Base-by-base conservation (phyloP, 2,888 invertebrate species). In the Cerastis leucographa region DNA sequence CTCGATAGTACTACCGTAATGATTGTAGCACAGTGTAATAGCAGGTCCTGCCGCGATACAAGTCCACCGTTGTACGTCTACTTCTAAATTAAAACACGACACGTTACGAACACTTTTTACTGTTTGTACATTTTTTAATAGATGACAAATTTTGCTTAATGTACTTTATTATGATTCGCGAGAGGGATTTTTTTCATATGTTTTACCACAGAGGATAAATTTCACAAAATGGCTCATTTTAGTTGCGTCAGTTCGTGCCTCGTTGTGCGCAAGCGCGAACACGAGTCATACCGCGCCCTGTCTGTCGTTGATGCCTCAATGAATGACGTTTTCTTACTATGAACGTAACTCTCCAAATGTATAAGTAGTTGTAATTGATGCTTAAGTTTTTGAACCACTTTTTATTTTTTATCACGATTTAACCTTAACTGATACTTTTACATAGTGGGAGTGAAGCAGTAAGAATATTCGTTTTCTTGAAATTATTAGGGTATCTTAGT, bases 291-390 rank as follows among this genome's bases (percentile, higher is more conserved):
- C 93, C 92, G 92, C 93, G 88, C 93, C 92, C 91, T n/a, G 64
- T 40, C 40, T 88, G 81, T 82, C 81, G 73, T 79, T 81, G 87
- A 75, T 87, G 78, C 85, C 84, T 92, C 89, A 92, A 94, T 93
- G 92, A 78, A 82, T 93, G 92, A 92, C 93, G 93, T 93, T 92
- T 93, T 74, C 74, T 19, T 75, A 82, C 56, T 67, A 67, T n/a
- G 42, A 65, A 49, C 49, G 76, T 64, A 59, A 29, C 56, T 62
- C 29, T 49, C 46, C n/a, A 46, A 46, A n/a, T 66, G 70, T 17
- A 46, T 12, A 35, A 35, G 35, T 35, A 46, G 42, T 68, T 51
- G 46, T 12, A 46, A 77, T 68, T 64, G 14, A 42, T 19, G 35
- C 59, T 59, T 25, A 51, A 35, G 35, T 44, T 44, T 75, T 25